These are phyloP conservation scores for Rhagonycha fulva DNA, from an alignment of 2,888 invertebrate species.

Conservation along the genomic window DNA sequence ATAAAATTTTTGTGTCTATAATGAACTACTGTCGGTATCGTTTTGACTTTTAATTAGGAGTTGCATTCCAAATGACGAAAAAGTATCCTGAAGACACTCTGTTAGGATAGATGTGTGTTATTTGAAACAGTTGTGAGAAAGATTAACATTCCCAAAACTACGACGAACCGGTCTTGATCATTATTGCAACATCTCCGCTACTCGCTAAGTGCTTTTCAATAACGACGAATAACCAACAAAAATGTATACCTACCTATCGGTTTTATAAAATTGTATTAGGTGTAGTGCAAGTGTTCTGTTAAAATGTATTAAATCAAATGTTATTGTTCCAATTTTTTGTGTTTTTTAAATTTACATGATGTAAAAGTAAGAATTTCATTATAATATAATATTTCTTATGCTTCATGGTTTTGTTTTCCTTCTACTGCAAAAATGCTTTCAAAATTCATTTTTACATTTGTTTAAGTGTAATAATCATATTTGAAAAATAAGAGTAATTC, in stretches of 20 bases:
- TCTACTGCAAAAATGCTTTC: not conserved
- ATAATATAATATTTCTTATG: not conserved
- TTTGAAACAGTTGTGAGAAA: conserved; percentile 37
- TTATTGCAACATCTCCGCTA: conserved; percentile 18
- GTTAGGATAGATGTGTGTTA: conserved; percentile 39
- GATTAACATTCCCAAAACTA: conserved; percentile 43
- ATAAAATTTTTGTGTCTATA: not conserved
- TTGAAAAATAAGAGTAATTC: not conserved
- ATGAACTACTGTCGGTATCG: conserved; percentile 3
- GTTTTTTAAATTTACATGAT: not conserved
- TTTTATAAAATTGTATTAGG: not conserved
- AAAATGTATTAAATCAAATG: not conserved
- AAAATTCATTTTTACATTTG: not conserved
- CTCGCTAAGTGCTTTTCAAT: conserved; percentile 7
- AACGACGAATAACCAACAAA: not conserved
- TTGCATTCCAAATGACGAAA: conserved; percentile 42
- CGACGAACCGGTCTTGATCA: conserved; percentile 38
- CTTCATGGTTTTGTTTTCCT: not conserved
- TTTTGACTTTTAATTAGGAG: conserved; percentile 41
- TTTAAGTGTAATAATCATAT: not conserved
- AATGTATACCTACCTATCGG: not conserved
- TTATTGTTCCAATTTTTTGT: not conserved
- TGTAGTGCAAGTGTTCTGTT: not conserved
- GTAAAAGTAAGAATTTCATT: not conserved
- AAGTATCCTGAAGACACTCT: conserved; percentile 38